Base-by-base conservation (phyloP, 2,797 vertebrate species). In the Acanthurus leucopareius region DNA sequence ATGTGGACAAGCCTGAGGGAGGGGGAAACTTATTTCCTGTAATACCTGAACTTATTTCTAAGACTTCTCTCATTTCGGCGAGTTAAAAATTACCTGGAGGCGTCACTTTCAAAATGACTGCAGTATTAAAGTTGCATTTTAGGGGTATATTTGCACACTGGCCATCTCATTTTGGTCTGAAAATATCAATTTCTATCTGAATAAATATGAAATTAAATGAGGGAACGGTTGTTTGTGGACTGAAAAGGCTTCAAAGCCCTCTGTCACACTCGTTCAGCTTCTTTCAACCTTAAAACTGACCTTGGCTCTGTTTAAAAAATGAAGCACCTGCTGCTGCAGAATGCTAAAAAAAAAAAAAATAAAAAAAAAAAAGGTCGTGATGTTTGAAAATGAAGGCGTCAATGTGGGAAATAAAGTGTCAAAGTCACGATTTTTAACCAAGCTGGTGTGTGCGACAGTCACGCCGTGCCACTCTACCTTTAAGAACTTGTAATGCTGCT, bases 401-500 rank as follows among this genome's bases (percentile, higher is more conserved):
- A 56, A 3, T 8, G 56, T 17, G 14, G 10, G 3, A 59, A 67
- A 54, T 69, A 17, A 69, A 49, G 60, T 35, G 48, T 40, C 22
- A 62, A 49, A 56, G 2, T 16, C 51, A 68, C 54, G 20, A 38
- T 52, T 75, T 65, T 40, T 52, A n/a, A 64, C 44, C 1, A 7
- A 42, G 73, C 48, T 0, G 19, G 47, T 19, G 20, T 51, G 72
- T 44, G 22, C 42, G 4, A 49, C 72, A 77, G 67, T 57, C 61
- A 22, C 22, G 28, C 25, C 0, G 48, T 28, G 78, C 38, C 73
- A 49, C 75, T 73, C 84, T 89, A 98, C 97, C 97, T 97, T 96
- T 58, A 98, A 93, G 81, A 93, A 95, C 86, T 90, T 95, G 88
- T 96, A 91, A 86, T 97, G 96, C 51, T 94, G 95, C 79, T 98